These are phyloP conservation scores for Cossypha caffra DNA, from an alignment of 2,797 vertebrate species.

Conservation along the genomic window DNA sequence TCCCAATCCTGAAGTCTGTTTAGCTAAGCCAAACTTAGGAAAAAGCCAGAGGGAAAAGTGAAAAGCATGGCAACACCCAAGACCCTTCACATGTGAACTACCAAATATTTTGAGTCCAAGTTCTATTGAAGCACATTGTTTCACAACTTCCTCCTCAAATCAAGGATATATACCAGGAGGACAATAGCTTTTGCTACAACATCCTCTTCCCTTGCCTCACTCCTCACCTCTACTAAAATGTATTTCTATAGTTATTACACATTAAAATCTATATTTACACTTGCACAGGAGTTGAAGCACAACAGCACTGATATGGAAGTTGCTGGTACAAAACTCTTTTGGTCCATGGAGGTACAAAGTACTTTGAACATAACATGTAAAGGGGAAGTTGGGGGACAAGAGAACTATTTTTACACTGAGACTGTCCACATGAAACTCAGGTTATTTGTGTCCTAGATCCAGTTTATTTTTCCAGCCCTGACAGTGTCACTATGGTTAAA, in stretches of 20 bases:
- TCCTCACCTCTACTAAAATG: not conserved
- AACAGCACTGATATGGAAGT: not conserved
- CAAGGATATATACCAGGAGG: not conserved
- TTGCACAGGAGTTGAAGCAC: not conserved
- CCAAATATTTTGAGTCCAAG: not conserved
- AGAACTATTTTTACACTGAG: not conserved
- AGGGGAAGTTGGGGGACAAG: too few species aligned
- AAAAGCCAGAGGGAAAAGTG: not conserved
- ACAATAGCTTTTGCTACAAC: not conserved
- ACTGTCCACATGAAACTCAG: not conserved
- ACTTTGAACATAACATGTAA: not conserved
- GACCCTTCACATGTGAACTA: not conserved
- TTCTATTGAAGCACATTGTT: not conserved
- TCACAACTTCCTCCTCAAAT: not conserved
- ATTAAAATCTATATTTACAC: not conserved
- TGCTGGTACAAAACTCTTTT: accelerated
- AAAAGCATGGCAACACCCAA: not conserved
- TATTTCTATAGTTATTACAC: accelerated
- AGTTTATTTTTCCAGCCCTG: not conserved
- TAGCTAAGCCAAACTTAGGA: not conserved
- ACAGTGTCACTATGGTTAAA: accelerated
- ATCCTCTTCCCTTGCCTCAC: not conserved
- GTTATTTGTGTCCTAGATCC: not conserved
- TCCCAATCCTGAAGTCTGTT: not conserved
- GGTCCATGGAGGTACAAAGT: accelerated